Evolutionary conservation across 2,797 vertebrate species (phyloP), one percentile per base, ranked within the genome.

Genomic region (Phataginus tricuspis): DNA sequence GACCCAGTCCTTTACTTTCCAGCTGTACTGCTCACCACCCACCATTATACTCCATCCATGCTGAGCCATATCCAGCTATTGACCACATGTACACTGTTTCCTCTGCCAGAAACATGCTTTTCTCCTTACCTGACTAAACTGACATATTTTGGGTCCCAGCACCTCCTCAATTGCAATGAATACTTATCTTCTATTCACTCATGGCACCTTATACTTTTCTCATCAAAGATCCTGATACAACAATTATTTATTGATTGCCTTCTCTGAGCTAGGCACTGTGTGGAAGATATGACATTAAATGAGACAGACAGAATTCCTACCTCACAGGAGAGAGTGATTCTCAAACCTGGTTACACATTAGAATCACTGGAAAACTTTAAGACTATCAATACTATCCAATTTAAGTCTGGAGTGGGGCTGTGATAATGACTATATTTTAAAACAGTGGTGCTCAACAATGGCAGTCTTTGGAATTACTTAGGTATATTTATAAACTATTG

Each of bases 381-480:
- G 93, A 86, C 45, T 45, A 45, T 45, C 45, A 71, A 51, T 79
- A 59, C 7, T 69, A 66, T 29, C 79, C 25, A 74, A 45, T 11
- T 77, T 45, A 45, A 5, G 16, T 83, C 63, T 66, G 4, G 23
- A 82, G 23, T 25, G 16, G 27, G 37, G 18, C 27, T 39, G 21
- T 71, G 55, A 82, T 53, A 49, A 59, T 9, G 34, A 14, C 8
- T 31, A 12, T 55, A 74, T 53, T 91, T 93, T 23, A 74, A 83
- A 79, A 69, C 18, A 49, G 1, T 71, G 13, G 8, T 66, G 84
- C 55, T 84, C 77, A 87, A 83, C 49, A 96, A 82, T 21, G 27
- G 45, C 19, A 79, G 8, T n/a, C 45, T 53, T 78, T 25, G 14
- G 39, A 16, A 85, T 49, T 49, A 77, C 63, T 79, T 92, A 53